Percentiles rank a stretch among this genome's conserved stretches.
Evolutionary conservation across 1,140 invertebrate species (phyloP).

Genomic region (Listronotus bonariensis): DNA sequence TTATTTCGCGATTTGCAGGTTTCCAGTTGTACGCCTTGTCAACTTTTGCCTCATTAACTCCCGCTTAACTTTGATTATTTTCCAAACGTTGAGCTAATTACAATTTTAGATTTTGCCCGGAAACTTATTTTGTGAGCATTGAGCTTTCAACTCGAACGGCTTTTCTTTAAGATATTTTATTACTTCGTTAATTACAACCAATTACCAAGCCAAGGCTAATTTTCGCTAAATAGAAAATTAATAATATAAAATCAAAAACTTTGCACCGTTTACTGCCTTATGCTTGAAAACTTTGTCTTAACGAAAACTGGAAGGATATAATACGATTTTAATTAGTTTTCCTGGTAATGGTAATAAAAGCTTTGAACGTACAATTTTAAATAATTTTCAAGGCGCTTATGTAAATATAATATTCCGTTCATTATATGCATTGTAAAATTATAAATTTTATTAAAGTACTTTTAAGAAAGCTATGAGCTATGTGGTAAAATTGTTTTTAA

Average conservation of each 20-base stretch:
- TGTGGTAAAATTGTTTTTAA: too few relatives aligned
- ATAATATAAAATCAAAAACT: conserved; percentile 25
- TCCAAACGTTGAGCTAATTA: conserved; percentile 49
- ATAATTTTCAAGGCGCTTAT: too few relatives aligned
- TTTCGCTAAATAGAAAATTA: conserved; percentile 41
- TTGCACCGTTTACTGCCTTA: conserved; percentile 21
- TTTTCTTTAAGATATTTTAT: conserved; percentile 44
- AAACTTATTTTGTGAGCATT: conserved; percentile 27
- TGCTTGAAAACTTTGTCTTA: conserved; percentile 23
- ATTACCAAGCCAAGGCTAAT: conserved; percentile 32
- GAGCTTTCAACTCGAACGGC: conserved; percentile 4
- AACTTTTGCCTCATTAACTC: conserved; percentile 45
- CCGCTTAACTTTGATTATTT: conserved; percentile 47
- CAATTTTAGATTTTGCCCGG: conserved; percentile 42
- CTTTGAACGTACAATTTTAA: too few relatives aligned
- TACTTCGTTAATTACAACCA: conserved; percentile 41
- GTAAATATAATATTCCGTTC: too few relatives aligned
- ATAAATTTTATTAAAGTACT: too few relatives aligned
- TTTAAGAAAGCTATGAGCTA: too few relatives aligned
- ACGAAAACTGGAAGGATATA: conserved; percentile 10
- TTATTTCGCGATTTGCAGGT: conserved; percentile 47
- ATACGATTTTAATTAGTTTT: conserved; percentile 21
- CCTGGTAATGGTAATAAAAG: conserved; percentile 7
- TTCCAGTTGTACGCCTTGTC: conserved; percentile 26
- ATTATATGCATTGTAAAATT: too few relatives aligned